Evolutionary conservation across 2,113 vertebrate genomes (phyloP).

Genomic region (Orycteropus afer): DNA sequence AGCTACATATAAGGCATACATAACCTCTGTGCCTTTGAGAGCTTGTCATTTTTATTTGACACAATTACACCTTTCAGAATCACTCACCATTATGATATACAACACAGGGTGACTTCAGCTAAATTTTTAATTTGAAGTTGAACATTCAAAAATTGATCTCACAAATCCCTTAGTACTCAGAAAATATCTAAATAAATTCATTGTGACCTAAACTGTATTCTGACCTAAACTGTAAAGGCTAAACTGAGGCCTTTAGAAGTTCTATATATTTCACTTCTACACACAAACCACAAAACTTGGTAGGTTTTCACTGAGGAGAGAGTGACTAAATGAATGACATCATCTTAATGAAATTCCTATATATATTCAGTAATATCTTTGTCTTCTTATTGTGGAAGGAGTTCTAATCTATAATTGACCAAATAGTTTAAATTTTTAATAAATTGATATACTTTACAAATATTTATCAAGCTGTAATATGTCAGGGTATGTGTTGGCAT

Average conservation of each 20-base stretch:
- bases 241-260: not conserved
- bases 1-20: not conserved
- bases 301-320: not conserved
- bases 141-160: constrained; percentile 8
- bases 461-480: not conserved
- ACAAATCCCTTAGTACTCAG: not conserved
- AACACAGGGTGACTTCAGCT: not conserved
- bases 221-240: not conserved
- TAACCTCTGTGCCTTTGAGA: not conserved
- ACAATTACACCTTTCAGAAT: not conserved
- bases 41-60: not conserved
- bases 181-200: not conserved
- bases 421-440: not conserved
- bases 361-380: not conserved
- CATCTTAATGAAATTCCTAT: not conserved
- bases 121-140: constrained; percentile 7
- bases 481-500: not conserved
- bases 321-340: not conserved
- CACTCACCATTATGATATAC: not conserved
- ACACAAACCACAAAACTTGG: not conserved
- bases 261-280: not conserved
- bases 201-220: too few species aligned
- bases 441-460: not conserved
- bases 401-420: not conserved
- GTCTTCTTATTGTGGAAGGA: not conserved